Evolutionary conservation across 2,113 vertebrate genomes (phyloP).

Genomic region (Axis porcinus): DNA sequence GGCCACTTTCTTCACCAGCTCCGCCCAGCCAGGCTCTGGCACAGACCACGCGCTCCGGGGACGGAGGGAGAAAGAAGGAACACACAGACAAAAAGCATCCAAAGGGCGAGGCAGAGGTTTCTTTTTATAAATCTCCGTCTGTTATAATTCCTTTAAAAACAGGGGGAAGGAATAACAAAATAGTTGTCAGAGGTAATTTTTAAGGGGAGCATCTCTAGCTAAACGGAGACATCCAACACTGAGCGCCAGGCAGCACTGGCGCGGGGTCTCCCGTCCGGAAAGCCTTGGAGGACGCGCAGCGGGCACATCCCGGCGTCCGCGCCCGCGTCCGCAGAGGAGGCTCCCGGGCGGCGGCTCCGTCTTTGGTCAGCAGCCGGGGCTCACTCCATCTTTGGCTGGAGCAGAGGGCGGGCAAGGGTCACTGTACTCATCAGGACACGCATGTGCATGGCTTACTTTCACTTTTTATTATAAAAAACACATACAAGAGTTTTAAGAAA

Average conservation of each 20-base stretch:
- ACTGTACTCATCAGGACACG: not conserved
- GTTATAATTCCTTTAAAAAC: not conserved
- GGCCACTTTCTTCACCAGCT: not conserved
- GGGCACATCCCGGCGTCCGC: fast-evolving
- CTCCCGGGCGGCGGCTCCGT: fast-evolving
- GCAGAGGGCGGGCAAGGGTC: not conserved
- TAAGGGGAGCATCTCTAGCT: not conserved
- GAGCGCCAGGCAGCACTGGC: not conserved
- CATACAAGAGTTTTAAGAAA: slow-evolving; percentile 77
- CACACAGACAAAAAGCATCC: not conserved
- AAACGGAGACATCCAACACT: not conserved
- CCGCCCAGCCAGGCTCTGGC: not conserved
- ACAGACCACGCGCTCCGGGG: fast-evolving
- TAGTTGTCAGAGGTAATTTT: not conserved
- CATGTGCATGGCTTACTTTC: slow-evolving; percentile 47
- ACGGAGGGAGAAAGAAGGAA: not conserved
- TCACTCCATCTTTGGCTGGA: not conserved
- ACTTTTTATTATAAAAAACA: slow-evolving; percentile 80
- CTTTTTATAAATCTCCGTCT: not conserved
- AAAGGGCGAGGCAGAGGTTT: not conserved
- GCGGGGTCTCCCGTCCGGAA: too few species aligned
- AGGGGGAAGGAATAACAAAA: not conserved
- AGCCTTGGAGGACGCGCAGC: fast-evolving
- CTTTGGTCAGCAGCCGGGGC: not conserved
- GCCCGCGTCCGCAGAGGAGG: fast-evolving